Percentiles rank a stretch among this genome's conserved stretches.
Evolutionary conservation across 2,888 invertebrate species (phyloP).

Genomic region (Trachelus iudaicus): DNA sequence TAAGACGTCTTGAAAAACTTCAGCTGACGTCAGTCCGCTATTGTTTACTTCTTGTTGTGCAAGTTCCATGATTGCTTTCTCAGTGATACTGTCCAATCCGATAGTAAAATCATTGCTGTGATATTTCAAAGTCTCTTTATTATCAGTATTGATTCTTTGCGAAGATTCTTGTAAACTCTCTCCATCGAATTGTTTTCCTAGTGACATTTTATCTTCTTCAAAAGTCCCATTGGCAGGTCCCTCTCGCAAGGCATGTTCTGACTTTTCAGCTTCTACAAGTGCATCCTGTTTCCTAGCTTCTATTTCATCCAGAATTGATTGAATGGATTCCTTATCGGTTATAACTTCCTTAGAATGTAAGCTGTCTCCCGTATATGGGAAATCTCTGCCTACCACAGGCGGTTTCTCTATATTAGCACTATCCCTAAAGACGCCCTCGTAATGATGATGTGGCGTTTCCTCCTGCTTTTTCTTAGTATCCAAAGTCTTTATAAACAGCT

Average conservation of each 20-base stretch:
- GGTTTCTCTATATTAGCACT: slow-evolving; percentile 53
- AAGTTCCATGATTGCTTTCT: not conserved
- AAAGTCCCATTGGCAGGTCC: no score
- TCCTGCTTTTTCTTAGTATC: slow-evolving; percentile 51
- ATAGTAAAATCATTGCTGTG: not conserved
- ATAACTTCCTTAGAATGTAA: not conserved
- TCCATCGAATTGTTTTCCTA: not conserved
- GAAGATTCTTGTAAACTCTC: not conserved
- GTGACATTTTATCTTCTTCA: not conserved
- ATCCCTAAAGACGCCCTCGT: slow-evolving; percentile 53
- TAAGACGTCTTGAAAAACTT: slow-evolving; percentile 72
- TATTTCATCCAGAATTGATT: not conserved
- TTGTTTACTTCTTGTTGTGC: not conserved
- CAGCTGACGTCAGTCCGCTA: slow-evolving; percentile 59
- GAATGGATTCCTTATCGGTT: not conserved
- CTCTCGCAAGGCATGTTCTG: not conserved
- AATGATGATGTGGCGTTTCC: slow-evolving; percentile 38
- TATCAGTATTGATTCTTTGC: not conserved
- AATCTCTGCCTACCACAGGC: slow-evolving; percentile 19
- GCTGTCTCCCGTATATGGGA: not conserved
- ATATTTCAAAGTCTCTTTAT: not conserved
- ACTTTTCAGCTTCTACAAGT: no score
- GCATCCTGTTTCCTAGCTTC: not conserved
- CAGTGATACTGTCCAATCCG: not conserved
- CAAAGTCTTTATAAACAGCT: slow-evolving; percentile 47